A percentile compares a stretch with the other conserved stretches of the same genome.
phyloP scores from a whole-genome alignment of 1,140 invertebrate genomes.

The Ptiloglossa arizonensis region DNA sequence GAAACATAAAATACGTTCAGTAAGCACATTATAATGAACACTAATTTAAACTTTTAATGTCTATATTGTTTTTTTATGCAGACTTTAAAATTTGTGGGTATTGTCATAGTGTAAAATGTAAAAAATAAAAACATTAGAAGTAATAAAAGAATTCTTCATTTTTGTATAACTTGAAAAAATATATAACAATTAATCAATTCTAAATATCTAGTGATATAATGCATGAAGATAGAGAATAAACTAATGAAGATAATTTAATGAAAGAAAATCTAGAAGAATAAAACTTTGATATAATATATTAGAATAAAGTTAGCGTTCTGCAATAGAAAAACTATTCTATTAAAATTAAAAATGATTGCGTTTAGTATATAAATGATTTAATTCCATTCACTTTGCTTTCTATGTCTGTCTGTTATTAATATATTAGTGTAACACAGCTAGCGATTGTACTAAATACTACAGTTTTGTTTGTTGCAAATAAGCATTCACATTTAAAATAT shows the following conservation, averaged over 20 bases:
- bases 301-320: no score
- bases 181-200: not conserved
- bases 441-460: slow-evolving; percentile 1
- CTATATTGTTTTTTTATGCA: not conserved
- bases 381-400: not conserved
- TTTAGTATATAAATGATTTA: not conserved
- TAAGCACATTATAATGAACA: not conserved
- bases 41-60: not conserved
- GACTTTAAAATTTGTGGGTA: not conserved
- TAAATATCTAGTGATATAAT: not conserved
- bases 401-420: not conserved
- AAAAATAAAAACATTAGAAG: not conserved
- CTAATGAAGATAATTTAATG: not conserved
- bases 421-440: slow-evolving; percentile 5
- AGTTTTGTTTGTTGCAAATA: slow-evolving; percentile 2
- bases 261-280: not conserved
- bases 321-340: not conserved
- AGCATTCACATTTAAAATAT: slow-evolving; percentile 36
- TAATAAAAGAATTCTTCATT: no score
- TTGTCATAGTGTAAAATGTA: not conserved
- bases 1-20: slow-evolving; percentile 30
- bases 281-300: not conserved
- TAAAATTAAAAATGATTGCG: not conserved
- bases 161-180: no score
- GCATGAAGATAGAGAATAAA: not conserved